Evolutionary conservation across 2,113 vertebrate species (phyloP), one percentile per base, ranked within the genome.

Genomic region (Boleophthalmus pectinirostris): DNA sequence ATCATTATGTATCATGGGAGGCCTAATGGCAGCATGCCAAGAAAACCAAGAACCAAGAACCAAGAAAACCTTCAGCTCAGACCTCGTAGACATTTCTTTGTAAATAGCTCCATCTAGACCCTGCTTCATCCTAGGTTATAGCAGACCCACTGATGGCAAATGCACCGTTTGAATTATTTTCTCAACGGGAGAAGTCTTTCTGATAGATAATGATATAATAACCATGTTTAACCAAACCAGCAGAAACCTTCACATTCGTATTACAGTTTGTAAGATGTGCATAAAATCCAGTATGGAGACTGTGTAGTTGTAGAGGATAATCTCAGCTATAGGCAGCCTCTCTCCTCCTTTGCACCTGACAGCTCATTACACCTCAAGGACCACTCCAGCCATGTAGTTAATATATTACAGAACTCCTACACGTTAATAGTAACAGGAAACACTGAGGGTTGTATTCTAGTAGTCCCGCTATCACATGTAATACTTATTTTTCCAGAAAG

Each of bases 321-420:
- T 63, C 25, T 38, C 60, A 63, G 29, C 60, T 35, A n/a, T 38
- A 63, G 7, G 25, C 60, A 63, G 18, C 18, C 35, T 43, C 61
- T 43, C 29, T 64, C 29, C 69, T 70, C 66, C 70, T 16, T 74
- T 47, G 69, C 33, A 64, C 78, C 76, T 69, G 75, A 68, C 78
- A 70, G 74, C 65, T 75, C 71, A 87, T 78, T 87, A 81, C 77
- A 82, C 80, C 66, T 85, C 71, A 77, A 84, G 75, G 47, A 29
- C 49, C 66, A 74, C 70, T 88, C 70, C 65, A 76, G 82, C 49
- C 69, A 68, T 63, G 20, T 53, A 61, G 74, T 64, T 64, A 43
- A 33, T 21, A 69, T 70, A 29, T 70, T 66, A 69, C 25, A 67
- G 11, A 68, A 74, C 53, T 61, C 38, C 9, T 2, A 45, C 63